A percentile compares a stretch with the other conserved stretches of the same genome.
phyloP scores from a whole-genome alignment of 2,113 vertebrate genomes.

The Lanius ludovicianus region DNA sequence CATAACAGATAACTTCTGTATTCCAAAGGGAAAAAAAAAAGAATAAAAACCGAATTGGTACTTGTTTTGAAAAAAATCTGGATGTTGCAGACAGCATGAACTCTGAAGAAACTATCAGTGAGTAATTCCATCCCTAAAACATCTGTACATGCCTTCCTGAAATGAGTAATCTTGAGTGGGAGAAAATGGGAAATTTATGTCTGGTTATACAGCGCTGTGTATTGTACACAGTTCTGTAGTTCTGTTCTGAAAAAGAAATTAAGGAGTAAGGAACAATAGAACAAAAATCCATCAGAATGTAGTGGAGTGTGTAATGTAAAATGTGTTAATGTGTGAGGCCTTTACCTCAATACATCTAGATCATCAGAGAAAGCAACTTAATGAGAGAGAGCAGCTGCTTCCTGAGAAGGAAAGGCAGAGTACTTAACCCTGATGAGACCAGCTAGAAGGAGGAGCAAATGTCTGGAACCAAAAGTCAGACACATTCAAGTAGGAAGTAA shows the following conservation, averaged over 20 bases:
- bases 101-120: neutral
- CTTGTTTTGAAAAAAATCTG: neutral
- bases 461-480: neutral
- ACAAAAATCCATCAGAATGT: neutral
- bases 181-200: neutral
- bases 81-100: neutral
- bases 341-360: neutral
- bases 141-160: neutral
- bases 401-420: neutral
- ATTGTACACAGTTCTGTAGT: neutral
- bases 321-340: neutral
- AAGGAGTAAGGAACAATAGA: neutral
- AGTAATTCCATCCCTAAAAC: neutral
- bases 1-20: neutral
- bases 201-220: neutral
- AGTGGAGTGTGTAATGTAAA: neutral
- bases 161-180: neutral
- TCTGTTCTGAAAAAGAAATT: neutral
- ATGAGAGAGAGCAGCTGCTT: neutral
- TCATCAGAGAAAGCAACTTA: neutral
- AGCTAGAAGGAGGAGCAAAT: neutral
- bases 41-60: neutral
- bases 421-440: neutral
- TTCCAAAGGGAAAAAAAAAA: neutral
- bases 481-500: neutral